Evolutionary conservation across 2,888 invertebrate species (phyloP), one percentile per base, ranked within the genome.

Genomic region (Epistrophe grossulariae): DNA sequence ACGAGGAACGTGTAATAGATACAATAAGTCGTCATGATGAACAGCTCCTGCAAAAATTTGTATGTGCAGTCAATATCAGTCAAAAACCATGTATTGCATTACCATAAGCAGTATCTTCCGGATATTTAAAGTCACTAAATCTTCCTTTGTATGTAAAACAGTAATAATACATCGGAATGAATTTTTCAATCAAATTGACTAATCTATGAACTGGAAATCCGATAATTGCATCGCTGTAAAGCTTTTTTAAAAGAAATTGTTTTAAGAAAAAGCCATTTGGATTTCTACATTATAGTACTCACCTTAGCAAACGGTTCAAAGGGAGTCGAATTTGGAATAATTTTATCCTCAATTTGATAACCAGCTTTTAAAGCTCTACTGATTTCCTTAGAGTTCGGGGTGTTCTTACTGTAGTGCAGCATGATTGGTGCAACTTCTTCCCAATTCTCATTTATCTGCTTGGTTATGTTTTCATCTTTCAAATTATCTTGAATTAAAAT

Each of bases 61-160:
- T n/a, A n/a, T n/a, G n/a, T n/a, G n/a, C n/a, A n/a, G n/a, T n/a
- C n/a, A n/a, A n/a, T n/a, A n/a, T n/a, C n/a, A n/a, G n/a, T n/a
- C n/a, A n/a, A n/a, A n/a, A n/a, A n/a, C n/a, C n/a, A n/a, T 24
- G 24, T 1, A 52, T 52, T n/a, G 2, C 89, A 90, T 1, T 89
- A 94, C 94, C 94, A 73, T 92, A 91, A 3, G 94, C 93, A 88
- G 93, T 92, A 68, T 91, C 91, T 1, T 93, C 94, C 17, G 92
- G 93, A 7, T 94, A 93, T 83, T 94, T 93, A 68, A 89, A 93
- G 89, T 93, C 93, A 89, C 95, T 95, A 89, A 93, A 94, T 84
- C 94, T 93, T 28, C 95, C 95, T 85, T 94, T 93, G 89, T 94
- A 95, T 4, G 94, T 93, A 88, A 95, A 95, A 74, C 94, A 91